Evolutionary conservation across 1,140 invertebrate species (phyloP).

Genomic region (Drosophila elegans): DNA sequence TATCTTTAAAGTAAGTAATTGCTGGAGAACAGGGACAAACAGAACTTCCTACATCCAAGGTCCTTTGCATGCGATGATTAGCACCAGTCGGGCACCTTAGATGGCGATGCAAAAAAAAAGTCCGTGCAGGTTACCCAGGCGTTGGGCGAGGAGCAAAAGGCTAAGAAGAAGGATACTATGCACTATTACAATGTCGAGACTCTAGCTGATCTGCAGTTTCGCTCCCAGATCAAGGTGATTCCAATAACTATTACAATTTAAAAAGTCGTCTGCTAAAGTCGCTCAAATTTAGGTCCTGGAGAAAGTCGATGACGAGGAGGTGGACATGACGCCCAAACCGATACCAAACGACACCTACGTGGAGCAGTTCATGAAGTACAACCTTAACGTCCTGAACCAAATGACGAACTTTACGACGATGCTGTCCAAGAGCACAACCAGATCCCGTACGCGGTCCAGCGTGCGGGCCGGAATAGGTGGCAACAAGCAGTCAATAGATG

Average conservation of each 20-base stretch:
- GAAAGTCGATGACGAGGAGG: constrained; percentile 16
- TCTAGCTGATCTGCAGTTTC: constrained; percentile 20
- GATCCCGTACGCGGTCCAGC: constrained; percentile 51
- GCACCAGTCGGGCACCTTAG: background rate
- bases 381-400: constrained; percentile 38
- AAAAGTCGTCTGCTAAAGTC: background rate
- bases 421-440: background rate
- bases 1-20: constrained; percentile 2
- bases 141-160: background rate
- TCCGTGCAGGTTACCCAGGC: constrained; percentile 36
- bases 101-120: constrained; percentile 28
- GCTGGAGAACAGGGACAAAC: background rate
- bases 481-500: constrained; percentile 71
- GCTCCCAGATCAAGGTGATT: constrained; percentile 49
- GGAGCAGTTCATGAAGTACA: constrained; percentile 47
- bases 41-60: background rate
- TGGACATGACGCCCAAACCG: constrained; percentile 58
- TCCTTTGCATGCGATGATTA: background rate
- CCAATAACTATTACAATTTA: background rate
- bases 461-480: constrained; percentile 51
- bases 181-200: constrained; percentile 56
- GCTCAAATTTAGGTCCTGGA: constrained; percentile 38
- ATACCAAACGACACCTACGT: constrained; percentile 4
- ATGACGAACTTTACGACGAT: constrained; percentile 16
- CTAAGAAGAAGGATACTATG: constrained; percentile 9